Percentiles rank a stretch among this genome's conserved stretches.
These are phyloP conservation scores for Imbricaverruca yamaguchii DNA, from an alignment of 2,888 invertebrate genomes.

Conservation along the genomic window DNA sequence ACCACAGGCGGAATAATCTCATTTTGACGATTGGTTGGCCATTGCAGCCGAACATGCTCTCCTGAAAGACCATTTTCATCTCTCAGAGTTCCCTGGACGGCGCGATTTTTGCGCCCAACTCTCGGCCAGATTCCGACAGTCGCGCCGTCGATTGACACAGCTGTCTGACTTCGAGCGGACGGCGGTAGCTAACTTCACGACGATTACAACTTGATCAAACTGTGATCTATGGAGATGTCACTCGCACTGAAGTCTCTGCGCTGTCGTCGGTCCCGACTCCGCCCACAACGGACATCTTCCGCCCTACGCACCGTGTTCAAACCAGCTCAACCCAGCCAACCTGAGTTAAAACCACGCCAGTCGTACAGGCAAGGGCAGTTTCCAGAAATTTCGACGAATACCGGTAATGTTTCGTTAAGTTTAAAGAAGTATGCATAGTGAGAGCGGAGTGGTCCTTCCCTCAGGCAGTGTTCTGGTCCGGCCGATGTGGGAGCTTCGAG, in stretches of 20 bases:
- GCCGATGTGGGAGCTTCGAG: too few species aligned
- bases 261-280: too few species aligned
- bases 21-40: background rate
- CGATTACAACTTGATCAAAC: constrained; percentile 9
- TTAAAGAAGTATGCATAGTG: too few species aligned
- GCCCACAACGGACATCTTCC: too few species aligned
- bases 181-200: background rate
- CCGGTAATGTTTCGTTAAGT: too few species aligned
- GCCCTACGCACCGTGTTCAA: too few species aligned
- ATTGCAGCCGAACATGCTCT: background rate
- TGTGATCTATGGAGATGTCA: background rate
- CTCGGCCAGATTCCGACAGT: background rate
- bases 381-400: too few species aligned
- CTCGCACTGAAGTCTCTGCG: background rate
- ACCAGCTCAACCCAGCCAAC: too few species aligned
- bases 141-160: background rate
- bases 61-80: background rate
- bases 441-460: too few species aligned
- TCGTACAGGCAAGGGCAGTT: too few species aligned
- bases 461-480: too few species aligned
- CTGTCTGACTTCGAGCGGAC: background rate
- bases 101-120: background rate
- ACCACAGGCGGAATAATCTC: background rate
- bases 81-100: background rate
- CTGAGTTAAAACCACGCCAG: too few species aligned